Evolutionary conservation across 2,113 vertebrate species (phyloP), one percentile per base, ranked within the genome.

Genomic region (Bothrops jararaca): DNA sequence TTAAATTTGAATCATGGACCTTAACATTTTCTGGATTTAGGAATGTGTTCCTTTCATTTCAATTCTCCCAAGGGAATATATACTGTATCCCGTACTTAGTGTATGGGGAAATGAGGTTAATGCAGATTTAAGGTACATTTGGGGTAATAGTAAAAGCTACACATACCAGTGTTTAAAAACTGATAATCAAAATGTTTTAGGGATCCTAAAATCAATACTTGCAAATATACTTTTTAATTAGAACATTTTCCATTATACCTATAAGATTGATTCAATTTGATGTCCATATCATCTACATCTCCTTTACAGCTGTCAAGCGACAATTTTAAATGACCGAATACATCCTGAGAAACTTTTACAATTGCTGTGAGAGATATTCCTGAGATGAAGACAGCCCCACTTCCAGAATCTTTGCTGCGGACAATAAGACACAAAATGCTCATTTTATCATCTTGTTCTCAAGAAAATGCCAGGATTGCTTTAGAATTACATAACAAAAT

Each of bases 361-460:
- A 96, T 34, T 26, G 96, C 96, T 0, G 95, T 95, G 90, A 97
- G 96, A 94, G 95, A 97, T 90, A 97, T 64, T 34, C 96, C 97
- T 3, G 97, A 97, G 93, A 98, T 95, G 92, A 95, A 96, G 80
- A 97, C 95, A 29, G 94, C 89, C 24, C 95, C 94, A 74, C 91
- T 97, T 92, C 97, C 97, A 0, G 39, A 85, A 91, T 96, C 96
- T 93, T 95, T 97, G 94, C 98, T 98, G 93, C 89, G 11, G 57
- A n/a, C 50, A 89, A 80, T 45, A 94, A 96, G 80, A 93, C 91
- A 96, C 93, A 94, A 18, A 69, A 23, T 53, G 45, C 9, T 92
- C 56, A 10, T 54, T 0, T 69, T 54, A 87, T 90, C 90, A 85
- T 23, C 2, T 0, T 48, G 11, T 23, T 93, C 69, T 93, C 48